Conservation (phyloP, 2,113 vertebrate genomes). For the Dendrocopos noguchii region DNA sequence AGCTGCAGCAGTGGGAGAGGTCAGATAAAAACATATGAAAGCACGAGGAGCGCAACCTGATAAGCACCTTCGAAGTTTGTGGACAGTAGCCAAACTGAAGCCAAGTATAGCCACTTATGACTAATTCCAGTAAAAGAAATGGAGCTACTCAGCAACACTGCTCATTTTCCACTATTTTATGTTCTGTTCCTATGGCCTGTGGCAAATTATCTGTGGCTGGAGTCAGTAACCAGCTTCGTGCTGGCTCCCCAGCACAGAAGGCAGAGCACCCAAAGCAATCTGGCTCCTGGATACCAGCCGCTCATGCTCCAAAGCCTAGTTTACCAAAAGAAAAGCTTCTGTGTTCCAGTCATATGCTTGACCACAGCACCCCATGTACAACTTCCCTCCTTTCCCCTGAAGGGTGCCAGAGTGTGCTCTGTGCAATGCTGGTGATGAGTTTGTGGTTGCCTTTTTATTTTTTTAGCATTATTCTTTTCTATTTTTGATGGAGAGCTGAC, state of each 20-base stretch:
- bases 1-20: neutral
- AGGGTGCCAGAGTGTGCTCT: fast-evolving
- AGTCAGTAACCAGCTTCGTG: neutral
- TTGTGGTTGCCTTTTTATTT: neutral
- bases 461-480: too few relatives aligned
- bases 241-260: neutral
- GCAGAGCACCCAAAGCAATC: neutral
- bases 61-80: neutral
- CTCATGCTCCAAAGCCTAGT: neutral
- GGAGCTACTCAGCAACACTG: neutral
- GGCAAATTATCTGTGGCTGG: neutral
- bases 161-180: neutral
- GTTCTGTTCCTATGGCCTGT: neutral
- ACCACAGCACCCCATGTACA: neutral
- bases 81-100: neutral
- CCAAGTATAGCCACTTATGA: neutral
- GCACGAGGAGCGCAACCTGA: neutral
- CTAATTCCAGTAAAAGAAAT: neutral
- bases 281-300: neutral
- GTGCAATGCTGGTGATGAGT: neutral
- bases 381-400: neutral
- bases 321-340: neutral
- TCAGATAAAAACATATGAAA: neutral
- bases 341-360: neutral
- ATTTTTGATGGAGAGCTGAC: neutral